Percentiles rank a stretch among this genome's conserved stretches.
These are phyloP conservation scores for Spizaetus ornatus DNA, from an alignment of 2,113 vertebrate species.

Conservation along the genomic window DNA sequence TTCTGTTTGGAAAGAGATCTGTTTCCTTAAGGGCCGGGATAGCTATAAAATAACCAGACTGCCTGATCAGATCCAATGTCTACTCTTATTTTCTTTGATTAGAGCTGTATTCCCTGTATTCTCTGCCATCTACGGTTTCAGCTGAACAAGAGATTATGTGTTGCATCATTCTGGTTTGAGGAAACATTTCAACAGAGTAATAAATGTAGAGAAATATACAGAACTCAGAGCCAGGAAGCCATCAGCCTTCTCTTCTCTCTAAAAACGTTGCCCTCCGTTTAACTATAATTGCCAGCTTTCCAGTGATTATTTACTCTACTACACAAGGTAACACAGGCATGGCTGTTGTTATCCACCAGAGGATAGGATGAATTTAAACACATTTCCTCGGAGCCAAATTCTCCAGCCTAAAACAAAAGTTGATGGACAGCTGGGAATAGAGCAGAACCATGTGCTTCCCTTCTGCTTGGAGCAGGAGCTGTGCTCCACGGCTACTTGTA, in stretches of 20 bases:
- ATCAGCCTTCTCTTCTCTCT: background rate
- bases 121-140: slow-evolving; percentile 32
- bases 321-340: background rate
- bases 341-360: background rate
- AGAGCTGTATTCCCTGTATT: slow-evolving; percentile 31
- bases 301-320: slow-evolving; percentile 47
- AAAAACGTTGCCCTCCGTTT: background rate
- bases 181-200: slow-evolving; percentile 22
- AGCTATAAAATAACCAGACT: slow-evolving; percentile 73
- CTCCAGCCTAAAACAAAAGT: background rate
- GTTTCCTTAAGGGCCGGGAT: slow-evolving; percentile 66
- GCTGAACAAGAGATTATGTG: slow-evolving; percentile 25
- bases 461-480: slow-evolving; percentile 24
- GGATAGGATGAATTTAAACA: slow-evolving; percentile 38
- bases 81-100: slow-evolving; percentile 66
- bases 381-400: slow-evolving; percentile 19
- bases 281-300: slow-evolving; percentile 12
- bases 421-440: slow-evolving; percentile 23
- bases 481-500: background rate
- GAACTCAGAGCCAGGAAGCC: background rate
- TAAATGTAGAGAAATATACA: slow-evolving; percentile 48
- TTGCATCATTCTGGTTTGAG: slow-evolving; percentile 21
- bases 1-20: slow-evolving; percentile 66
- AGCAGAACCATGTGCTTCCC: slow-evolving; percentile 26
- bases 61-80: slow-evolving; percentile 50